A percentile compares a stretch with the other conserved stretches of the same genome.
Conservation (phyloP, 1,140 invertebrate genomes). For the Trachelipus rathkii region DNA sequence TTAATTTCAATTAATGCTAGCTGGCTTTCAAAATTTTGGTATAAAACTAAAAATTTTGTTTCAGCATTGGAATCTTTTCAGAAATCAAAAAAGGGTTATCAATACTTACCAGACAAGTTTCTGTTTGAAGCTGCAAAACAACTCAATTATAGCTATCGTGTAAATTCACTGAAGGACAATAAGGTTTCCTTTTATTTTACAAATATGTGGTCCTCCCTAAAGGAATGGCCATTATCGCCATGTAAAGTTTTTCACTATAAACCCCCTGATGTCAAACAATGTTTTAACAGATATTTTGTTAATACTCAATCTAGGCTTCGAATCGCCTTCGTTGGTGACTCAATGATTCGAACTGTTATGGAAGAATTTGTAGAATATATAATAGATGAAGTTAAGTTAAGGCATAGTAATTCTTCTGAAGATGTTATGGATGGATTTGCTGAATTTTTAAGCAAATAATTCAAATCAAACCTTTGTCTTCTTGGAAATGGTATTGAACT, state of each 20-base stretch:
- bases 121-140: too few relatives aligned
- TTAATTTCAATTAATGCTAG: too few relatives aligned
- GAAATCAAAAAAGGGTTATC: too few relatives aligned
- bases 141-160: too few relatives aligned
- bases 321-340: background rate
- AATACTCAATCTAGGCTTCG: background rate
- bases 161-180: background rate
- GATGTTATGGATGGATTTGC: background rate
- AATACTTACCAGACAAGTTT: too few relatives aligned
- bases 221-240: background rate
- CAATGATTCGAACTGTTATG: background rate
- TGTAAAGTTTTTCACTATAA: background rate
- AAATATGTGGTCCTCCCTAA: background rate
- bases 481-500: background rate
- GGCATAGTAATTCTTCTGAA: background rate
- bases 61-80: too few relatives aligned
- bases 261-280: background rate
- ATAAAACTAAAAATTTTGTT: too few relatives aligned
- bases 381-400: background rate
- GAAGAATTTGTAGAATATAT: background rate
- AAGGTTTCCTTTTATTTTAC: background rate
- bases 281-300: background rate
- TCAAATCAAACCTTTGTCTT: background rate
- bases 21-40: too few relatives aligned
- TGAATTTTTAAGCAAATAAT: background rate